A percentile compares a stretch with the other conserved stretches of the same genome.
phyloP scores from a whole-genome alignment of 2,113 vertebrate genomes.

The Nothobranchius kuhntae region DNA sequence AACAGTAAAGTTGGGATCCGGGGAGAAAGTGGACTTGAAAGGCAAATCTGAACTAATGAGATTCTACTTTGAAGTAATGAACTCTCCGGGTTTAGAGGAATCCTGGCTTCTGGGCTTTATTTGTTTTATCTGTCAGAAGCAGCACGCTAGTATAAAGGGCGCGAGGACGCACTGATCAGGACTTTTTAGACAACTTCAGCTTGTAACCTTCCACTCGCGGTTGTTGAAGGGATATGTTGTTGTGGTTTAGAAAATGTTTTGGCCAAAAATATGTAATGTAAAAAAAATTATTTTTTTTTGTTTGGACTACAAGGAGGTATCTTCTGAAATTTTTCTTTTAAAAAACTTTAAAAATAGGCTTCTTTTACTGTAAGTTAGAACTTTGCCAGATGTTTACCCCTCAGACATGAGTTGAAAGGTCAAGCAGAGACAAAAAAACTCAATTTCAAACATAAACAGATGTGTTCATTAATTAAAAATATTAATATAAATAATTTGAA shows the following conservation, averaged over 20 bases:
- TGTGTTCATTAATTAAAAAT: too few relatives aligned
- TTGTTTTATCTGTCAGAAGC: constrained; percentile 52
- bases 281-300: not conserved
- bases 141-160: constrained; percentile 10
- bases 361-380: not conserved
- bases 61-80: constrained; percentile 74
- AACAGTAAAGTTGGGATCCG: constrained; percentile 66
- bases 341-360: not conserved
- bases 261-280: too few relatives aligned
- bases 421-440: not conserved
- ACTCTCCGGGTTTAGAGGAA: constrained; percentile 66
- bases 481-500: not conserved
- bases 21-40: constrained; percentile 74
- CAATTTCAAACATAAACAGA: not conserved
- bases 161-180: constrained; percentile 17
- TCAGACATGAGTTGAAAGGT: not conserved
- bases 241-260: too few relatives aligned
- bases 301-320: not conserved
- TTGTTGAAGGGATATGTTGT: too few relatives aligned
- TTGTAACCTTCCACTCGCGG: constrained; percentile 1
- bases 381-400: not conserved
- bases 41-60: constrained; percentile 74
- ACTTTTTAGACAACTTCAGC: constrained; percentile 28
- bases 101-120: constrained; percentile 58
- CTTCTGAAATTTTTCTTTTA: too few relatives aligned